These are phyloP conservation scores for Drosophila pseudoananassae DNA, from an alignment of 1,140 invertebrate species.

Conservation along the genomic window DNA sequence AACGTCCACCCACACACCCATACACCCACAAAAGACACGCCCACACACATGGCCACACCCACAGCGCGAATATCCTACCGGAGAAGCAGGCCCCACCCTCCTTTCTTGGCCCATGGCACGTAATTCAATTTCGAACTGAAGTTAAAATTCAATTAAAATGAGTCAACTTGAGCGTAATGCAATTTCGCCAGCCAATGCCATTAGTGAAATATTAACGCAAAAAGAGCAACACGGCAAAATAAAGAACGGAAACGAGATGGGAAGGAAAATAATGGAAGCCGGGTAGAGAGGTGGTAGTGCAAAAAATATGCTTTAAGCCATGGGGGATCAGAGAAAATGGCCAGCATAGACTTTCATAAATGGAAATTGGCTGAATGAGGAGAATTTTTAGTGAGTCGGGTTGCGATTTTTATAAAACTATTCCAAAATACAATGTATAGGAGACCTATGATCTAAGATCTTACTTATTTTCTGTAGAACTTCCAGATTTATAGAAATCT, in stretches of 20 bases:
- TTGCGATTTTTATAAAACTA: neutral
- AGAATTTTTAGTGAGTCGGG: neutral
- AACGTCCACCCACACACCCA: conserved; percentile 25
- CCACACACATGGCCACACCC: conserved; percentile 9
- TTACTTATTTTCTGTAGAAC: no score
- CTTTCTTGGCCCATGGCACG: conserved; percentile 60
- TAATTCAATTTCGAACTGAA: conserved; percentile 83
- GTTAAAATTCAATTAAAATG: conserved; percentile 83
- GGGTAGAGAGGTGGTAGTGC: neutral
- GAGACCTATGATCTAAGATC: no score
- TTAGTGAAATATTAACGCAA: conserved; percentile 81
- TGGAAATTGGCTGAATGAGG: neutral
- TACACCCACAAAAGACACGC: conserved; percentile 10
- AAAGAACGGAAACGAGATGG: conserved; percentile 13
- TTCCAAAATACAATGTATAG: neutral
- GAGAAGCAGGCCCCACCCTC: neutral
- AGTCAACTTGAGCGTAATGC: conserved; percentile 82
- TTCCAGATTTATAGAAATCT: no score
- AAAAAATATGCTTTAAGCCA: conserved; percentile 25
- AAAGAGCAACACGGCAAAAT: conserved; percentile 38
- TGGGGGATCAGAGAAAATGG: neutral
- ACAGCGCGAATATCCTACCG: conserved; percentile 8
- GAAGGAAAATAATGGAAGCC: neutral
- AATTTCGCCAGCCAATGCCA: conserved; percentile 79
- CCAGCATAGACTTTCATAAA: conserved; percentile 2